Base-by-base conservation (phyloP, 1,140 invertebrate species). In the Stegodyphus mimosarum region DNA sequence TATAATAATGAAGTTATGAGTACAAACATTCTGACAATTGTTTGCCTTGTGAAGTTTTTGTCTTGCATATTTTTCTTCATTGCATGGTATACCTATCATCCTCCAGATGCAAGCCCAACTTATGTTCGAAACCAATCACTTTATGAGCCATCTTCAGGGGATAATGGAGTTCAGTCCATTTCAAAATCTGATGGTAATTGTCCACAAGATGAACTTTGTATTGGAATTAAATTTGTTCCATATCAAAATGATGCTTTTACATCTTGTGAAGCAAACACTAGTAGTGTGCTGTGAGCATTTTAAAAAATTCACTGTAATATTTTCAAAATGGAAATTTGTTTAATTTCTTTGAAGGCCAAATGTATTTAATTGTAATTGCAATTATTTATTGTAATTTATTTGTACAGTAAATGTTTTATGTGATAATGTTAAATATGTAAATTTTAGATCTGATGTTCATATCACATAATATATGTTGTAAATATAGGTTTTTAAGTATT, bases 1-100 rank as follows among this genome's bases (percentile, higher is more conserved):
- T 95, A 95, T 83, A 93, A 95, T 79, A 95, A 95, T 88, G 90
- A 90, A 49, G 91, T 93, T 66, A 94, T 95, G 92, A 94, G 93
- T 91, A 93, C 93, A 93, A 94, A 87, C 86, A 94, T 92, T 0
- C 88, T 94, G 13, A 87, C 73, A 6, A 85, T 88, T 7, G 77
- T 93, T 0, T 89, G 94, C 48, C 90, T 93, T 6, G 93, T 93
- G 5, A 94, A 94, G 89, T 89, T 92, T 13, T 92, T 93, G 63
- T 93, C 94, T 0, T 89, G 94, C 0, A 86, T 94, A 0, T 94
- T 94, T 89, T 94, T 94, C 89, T 92, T 93, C 89, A 89, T 93
- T 1, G 93, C 94, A n/a, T 94, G 94, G 93, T 93, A 93, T 92
- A 93, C 92, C 88, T 94, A 94, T 89, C 91, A 92, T 55, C 93